phyloP scores from a whole-genome alignment of 2,113 vertebrate species.

The Mola mola region DNA sequence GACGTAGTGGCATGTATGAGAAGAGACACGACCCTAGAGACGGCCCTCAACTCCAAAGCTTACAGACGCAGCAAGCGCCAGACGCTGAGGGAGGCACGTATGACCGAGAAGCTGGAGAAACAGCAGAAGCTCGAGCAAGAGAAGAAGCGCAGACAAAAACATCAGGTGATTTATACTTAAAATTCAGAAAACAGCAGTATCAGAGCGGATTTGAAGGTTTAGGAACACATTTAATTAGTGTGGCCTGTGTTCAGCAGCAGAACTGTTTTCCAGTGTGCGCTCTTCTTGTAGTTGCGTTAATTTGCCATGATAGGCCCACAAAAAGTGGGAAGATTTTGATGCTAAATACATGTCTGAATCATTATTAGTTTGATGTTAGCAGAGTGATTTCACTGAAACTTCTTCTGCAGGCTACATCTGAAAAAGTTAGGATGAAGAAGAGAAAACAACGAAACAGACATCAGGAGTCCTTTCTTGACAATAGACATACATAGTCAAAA shows the following conservation, averaged over 20 bases:
- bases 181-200: not conserved
- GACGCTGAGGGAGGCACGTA: slow-evolving; percentile 94
- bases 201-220: not conserved
- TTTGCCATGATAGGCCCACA: not conserved
- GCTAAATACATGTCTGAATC: not conserved
- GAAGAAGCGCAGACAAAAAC: slow-evolving; percentile 96
- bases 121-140: slow-evolving; percentile 99
- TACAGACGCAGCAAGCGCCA: slow-evolving; percentile 98
- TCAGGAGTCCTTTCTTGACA: not conserved
- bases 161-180: slow-evolving; percentile 84
- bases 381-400: too few species aligned
- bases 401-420: not conserved
- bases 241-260: slow-evolving; percentile 3
- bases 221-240: not conserved
- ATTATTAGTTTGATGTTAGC: not conserved
- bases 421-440: not conserved
- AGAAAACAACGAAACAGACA: not conserved
- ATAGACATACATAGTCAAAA: not conserved
- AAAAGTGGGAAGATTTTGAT: not conserved
- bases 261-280: not conserved
- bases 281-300: not conserved
- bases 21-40: slow-evolving; percentile 95
- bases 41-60: slow-evolving; percentile 96
- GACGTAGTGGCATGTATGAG: slow-evolving; percentile 98
- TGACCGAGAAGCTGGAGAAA: slow-evolving; percentile 98